These are phyloP conservation scores for Lycaena phlaeas DNA, from an alignment of 2,888 invertebrate genomes.

Conservation along the genomic window DNA sequence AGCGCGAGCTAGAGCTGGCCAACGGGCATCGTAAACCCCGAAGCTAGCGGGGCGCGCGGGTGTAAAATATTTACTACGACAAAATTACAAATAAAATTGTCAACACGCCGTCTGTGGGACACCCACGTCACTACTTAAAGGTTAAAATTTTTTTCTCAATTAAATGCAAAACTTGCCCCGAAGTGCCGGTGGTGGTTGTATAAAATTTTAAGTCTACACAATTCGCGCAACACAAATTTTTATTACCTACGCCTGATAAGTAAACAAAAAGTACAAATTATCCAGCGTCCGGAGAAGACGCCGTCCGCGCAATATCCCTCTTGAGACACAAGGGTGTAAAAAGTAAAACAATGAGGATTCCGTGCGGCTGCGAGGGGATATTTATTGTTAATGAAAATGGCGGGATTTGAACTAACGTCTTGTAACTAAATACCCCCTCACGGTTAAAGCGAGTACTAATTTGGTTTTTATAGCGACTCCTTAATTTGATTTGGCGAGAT, in stretches of 20 bases:
- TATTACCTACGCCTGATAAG: slow-evolving; percentile 64
- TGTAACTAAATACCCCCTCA: slow-evolving; percentile 73
- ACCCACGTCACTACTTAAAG: too few relatives aligned
- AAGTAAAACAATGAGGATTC: slow-evolving; percentile 73
- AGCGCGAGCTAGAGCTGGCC: too few relatives aligned
- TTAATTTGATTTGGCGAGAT: slow-evolving; percentile 74
- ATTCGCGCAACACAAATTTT: slow-evolving; percentile 73
- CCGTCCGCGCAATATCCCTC: slow-evolving; percentile 50
- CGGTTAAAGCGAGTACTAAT: slow-evolving; percentile 74
- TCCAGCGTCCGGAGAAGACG: slow-evolving; percentile 48
- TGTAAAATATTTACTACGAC: too few relatives aligned
- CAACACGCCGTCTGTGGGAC: too few relatives aligned
- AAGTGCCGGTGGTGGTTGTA: slow-evolving; percentile 59
- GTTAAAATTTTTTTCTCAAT: slow-evolving; percentile 65
- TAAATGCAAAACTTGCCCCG: slow-evolving; percentile 66
- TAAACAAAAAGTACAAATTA: slow-evolving; percentile 71
- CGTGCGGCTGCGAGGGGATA: slow-evolving; percentile 66
- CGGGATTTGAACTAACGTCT: slow-evolving; percentile 74
- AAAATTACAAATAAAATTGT: too few relatives aligned
- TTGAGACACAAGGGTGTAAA: slow-evolving; percentile 71
- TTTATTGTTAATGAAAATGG: slow-evolving; percentile 75
- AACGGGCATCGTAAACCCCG: too few relatives aligned
- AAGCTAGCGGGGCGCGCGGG: too few relatives aligned
- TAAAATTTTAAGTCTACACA: slow-evolving; percentile 72
- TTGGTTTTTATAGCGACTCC: slow-evolving; percentile 74